Evolutionary conservation across 2,113 vertebrate species (phyloP).

Genomic region (Geothlypis trichas): DNA sequence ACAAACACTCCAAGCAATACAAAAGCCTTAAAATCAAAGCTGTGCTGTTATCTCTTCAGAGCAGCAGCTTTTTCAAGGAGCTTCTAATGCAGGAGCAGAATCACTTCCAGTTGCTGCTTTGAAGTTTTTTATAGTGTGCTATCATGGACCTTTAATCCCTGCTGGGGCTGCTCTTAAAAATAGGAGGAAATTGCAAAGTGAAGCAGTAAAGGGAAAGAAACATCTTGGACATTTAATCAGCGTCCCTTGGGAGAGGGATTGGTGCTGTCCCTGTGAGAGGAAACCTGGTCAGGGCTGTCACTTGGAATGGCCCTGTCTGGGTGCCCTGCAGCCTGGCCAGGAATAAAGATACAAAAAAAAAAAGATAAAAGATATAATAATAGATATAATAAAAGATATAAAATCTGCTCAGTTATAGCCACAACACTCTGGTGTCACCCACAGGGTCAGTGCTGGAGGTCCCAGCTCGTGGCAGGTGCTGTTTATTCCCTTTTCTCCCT

Average conservation of each 20-base stretch:
- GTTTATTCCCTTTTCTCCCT: neutral
- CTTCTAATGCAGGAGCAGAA: constrained; percentile 53
- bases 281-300: neutral
- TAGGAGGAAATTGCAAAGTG: constrained; percentile 25
- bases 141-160: constrained; percentile 56
- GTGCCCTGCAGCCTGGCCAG: neutral
- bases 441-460: neutral
- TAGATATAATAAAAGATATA: no score
- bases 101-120: constrained; percentile 69
- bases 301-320: neutral
- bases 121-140: constrained; percentile 64
- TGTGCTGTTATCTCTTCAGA: constrained; percentile 64
- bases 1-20: constrained; percentile 42
- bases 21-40: constrained; percentile 73
- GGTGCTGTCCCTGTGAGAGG: neutral
- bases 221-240: neutral
- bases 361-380: neutral
- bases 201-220: neutral
- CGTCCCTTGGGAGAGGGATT: neutral
- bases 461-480: neutral
- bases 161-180: constrained; percentile 58
- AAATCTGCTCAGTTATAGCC: neutral
- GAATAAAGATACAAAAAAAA: neutral
- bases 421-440: neutral
- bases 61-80: constrained; percentile 67